These are phyloP conservation scores for Lycocerus yunnanus DNA, from an alignment of 2,888 invertebrate species.

Conservation along the genomic window DNA sequence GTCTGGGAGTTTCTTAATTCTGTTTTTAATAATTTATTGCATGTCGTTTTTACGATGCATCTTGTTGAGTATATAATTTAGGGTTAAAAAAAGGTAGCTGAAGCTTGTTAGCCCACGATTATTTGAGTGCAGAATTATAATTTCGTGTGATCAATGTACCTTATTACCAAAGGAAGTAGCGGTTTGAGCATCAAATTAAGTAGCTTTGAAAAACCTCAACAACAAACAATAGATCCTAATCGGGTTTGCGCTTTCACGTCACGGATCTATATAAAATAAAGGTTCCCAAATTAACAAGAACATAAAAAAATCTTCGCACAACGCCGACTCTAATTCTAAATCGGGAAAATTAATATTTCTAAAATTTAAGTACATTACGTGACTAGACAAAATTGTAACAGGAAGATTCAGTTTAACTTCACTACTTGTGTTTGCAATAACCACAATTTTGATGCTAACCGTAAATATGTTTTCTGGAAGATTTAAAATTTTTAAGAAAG, in stretches of 20 bases:
- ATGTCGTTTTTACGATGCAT: background rate
- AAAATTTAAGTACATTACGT: slow-evolving; percentile 38
- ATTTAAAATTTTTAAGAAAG: background rate
- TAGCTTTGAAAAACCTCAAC: slow-evolving; percentile 24
- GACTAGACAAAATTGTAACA: slow-evolving; percentile 23
- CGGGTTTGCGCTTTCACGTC: slow-evolving; percentile 48
- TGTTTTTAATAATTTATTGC: background rate
- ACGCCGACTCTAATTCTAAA: slow-evolving; percentile 35
- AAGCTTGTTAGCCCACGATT: background rate
- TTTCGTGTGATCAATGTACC: background rate
- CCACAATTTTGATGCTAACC: background rate
- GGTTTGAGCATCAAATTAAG: slow-evolving; percentile 24
- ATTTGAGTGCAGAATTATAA: background rate
- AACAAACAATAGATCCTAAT: slow-evolving; percentile 40
- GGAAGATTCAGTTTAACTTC: background rate
- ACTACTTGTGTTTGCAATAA: background rate
- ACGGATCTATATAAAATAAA: slow-evolving; percentile 45
- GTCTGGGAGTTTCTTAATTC: background rate
- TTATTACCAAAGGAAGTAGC: slow-evolving; percentile 23
- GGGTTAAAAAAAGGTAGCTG: background rate
- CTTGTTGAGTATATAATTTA: background rate
- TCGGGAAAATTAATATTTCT: slow-evolving; percentile 42
- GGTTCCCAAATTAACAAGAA: slow-evolving; percentile 45
- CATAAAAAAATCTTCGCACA: slow-evolving; percentile 39
- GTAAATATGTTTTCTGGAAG: background rate